Percentiles rank a stretch among this genome's conserved stretches.
phyloP scores from a whole-genome alignment of 2,888 invertebrate species.

The Zele albiditarsus region DNA sequence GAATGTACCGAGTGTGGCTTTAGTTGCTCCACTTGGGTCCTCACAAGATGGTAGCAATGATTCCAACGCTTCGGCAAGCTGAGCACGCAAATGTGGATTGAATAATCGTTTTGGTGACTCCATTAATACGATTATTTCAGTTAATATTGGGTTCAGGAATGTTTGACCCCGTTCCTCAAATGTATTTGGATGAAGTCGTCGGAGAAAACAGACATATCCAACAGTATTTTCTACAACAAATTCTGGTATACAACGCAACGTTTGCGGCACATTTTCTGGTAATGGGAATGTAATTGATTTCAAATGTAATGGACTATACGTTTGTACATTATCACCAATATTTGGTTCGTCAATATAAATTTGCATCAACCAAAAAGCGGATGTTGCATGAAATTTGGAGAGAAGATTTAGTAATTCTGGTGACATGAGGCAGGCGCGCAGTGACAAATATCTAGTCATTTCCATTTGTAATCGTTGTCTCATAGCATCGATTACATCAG shows the following conservation, averaged over 20 bases:
- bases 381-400: slow-evolving; percentile 85
- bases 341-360: slow-evolving; percentile 75
- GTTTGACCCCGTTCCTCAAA: slow-evolving; percentile 80
- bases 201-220: slow-evolving; percentile 84
- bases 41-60: slow-evolving; percentile 85
- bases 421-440: slow-evolving; percentile 85
- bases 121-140: slow-evolving; percentile 90
- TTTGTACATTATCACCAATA: slow-evolving; percentile 62
- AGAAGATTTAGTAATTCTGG: slow-evolving; percentile 82
- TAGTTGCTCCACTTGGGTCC: slow-evolving; percentile 70
- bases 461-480: slow-evolving; percentile 78
- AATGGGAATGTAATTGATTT: slow-evolving; percentile 79
- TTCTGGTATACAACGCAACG: slow-evolving; percentile 90
- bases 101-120: slow-evolving; percentile 86
- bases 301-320: slow-evolving; percentile 78
- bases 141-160: slow-evolving; percentile 81
- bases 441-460: slow-evolving; percentile 80
- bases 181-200: slow-evolving; percentile 77
- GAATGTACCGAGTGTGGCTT: slow-evolving; percentile 74
- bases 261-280: slow-evolving; percentile 78
- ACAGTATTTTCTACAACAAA: slow-evolving; percentile 91
- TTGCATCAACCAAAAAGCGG: slow-evolving; percentile 90
- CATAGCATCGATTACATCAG: slow-evolving; percentile 77
- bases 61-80: slow-evolving; percentile 91
- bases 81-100: slow-evolving; percentile 94